These are phyloP conservation scores for Ischnura elegans DNA, from an alignment of 2,888 invertebrate species.

Conservation along the genomic window DNA sequence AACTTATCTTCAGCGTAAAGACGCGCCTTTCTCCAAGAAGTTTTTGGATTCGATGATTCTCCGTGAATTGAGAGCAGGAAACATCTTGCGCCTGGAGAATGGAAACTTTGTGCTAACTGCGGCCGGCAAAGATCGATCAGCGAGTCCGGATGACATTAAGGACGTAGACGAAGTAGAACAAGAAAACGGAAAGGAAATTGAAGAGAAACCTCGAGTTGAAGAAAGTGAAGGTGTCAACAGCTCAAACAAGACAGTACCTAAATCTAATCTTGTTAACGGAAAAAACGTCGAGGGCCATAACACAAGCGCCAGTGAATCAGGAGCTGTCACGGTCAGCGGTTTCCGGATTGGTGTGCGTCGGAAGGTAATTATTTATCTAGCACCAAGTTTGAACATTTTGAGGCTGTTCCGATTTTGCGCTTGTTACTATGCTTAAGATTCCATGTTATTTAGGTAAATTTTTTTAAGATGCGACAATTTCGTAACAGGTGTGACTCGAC, in stretches of 20 bases:
- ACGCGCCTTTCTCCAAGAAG: constrained; percentile 82
- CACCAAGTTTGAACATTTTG: background rate
- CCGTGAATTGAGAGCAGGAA: constrained; percentile 85
- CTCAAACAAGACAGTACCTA: background rate
- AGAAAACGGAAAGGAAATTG: constrained; percentile 70
- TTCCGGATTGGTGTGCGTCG: constrained; percentile 72
- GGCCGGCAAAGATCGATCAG: constrained; percentile 63
- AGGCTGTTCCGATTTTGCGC: too few relatives aligned
- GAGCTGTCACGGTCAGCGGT: constrained; percentile 70
- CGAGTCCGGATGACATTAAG: constrained; percentile 62
- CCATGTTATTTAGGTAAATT: background rate
- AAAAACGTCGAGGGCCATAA: constrained; percentile 49
- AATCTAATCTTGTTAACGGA: constrained; percentile 41
- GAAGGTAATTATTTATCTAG: constrained; percentile 70
- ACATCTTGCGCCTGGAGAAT: constrained; percentile 84
- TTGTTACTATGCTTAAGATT: background rate
- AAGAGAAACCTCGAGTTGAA: constrained; percentile 71
- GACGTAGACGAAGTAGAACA: constrained; percentile 31
- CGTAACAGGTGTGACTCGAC: constrained; percentile 37
- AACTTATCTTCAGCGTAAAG: constrained; percentile 83
- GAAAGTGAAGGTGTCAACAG: constrained; percentile 55
- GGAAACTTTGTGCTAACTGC: constrained; percentile 82
- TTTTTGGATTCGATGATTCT: constrained; percentile 84
- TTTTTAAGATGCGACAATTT: background rate
- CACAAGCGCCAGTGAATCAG: constrained; percentile 66